Base-by-base conservation (phyloP, 1,140 invertebrate genomes). In the Belonocnema kinseyi region DNA sequence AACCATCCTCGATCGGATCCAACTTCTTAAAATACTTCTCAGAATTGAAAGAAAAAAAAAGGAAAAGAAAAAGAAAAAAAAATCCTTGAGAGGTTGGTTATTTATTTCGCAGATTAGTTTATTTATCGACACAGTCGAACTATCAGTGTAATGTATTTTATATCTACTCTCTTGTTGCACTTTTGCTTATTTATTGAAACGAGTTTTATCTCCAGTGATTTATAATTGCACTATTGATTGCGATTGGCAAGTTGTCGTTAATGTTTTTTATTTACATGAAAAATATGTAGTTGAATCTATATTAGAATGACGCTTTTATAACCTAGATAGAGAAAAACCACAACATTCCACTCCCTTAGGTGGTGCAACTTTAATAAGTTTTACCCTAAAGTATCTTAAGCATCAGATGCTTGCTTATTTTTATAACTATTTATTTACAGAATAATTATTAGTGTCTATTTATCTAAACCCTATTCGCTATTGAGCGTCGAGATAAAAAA, bases 361-460 rank as follows among this genome's bases (percentile, higher is more conserved):
- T 88, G 88, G 88, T 90, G 87, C 86, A 90, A 87, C 88, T 78
- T 88, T 86, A 82, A 88, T 87, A 88, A 88, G 85, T 86, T 87
- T 85, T 83, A 83, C 76, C 76, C 78, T 88, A 88, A 84, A 88
- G 80, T 88, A 85, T 87, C 83, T 87, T 86, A 86, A 85, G 87
- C 86, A 89, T 89, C 73, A 88, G 89, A 90, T 90, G 85, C 83
- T 89, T 85, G 88, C 88, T 90, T 91, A 90, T 90, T 90, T 91
- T 91, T 90, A 86, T 90, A 91, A 89, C 85, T 90, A 90, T 91
- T 91, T 91, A 91, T 91, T 90, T 88, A 88, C 86, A 85, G 78
- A 78, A 79, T 89, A 89, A 85, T 82, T 81, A 58, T 87, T 84
- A 85, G 73, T 81, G 77, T 72, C 6, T 8, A 33, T 75, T 54